phyloP scores from a whole-genome alignment of 2,113 vertebrate genomes.

The Phalacrocorax brasilianus region DNA sequence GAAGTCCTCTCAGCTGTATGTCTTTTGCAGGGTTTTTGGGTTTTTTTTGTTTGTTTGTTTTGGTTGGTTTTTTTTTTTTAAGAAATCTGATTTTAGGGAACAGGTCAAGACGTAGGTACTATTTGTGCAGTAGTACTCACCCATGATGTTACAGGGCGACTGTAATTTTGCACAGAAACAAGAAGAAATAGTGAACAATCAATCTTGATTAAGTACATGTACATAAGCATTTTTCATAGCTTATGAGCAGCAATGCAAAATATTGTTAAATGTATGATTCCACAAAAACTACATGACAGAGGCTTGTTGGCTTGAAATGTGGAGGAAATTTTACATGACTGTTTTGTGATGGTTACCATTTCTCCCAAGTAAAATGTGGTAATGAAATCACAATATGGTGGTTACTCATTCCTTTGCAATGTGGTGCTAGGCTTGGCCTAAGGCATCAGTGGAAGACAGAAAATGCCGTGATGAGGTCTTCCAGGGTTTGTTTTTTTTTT shows the following conservation, averaged over 20 bases:
- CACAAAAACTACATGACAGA: neutral
- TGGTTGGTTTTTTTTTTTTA: neutral
- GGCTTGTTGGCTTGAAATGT: neutral
- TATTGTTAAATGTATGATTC: neutral
- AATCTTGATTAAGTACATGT: neutral
- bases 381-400: neutral
- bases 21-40: neutral
- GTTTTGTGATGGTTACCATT: fast-evolving
- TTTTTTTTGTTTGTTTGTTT: no score
- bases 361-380: neutral
- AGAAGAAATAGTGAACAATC: neutral
- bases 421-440: neutral
- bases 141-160: neutral
- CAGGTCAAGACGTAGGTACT: neutral
- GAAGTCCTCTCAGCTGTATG: neutral
- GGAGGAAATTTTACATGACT: neutral
- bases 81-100: neutral
- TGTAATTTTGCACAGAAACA: neutral
- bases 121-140: neutral
- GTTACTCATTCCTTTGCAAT: neutral
- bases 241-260: neutral
- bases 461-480: neutral
- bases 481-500: no score
- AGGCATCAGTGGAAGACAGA: neutral
- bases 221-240: neutral